Base-by-base conservation (phyloP, 2,888 invertebrate genomes). In the Oligia strigilis region DNA sequence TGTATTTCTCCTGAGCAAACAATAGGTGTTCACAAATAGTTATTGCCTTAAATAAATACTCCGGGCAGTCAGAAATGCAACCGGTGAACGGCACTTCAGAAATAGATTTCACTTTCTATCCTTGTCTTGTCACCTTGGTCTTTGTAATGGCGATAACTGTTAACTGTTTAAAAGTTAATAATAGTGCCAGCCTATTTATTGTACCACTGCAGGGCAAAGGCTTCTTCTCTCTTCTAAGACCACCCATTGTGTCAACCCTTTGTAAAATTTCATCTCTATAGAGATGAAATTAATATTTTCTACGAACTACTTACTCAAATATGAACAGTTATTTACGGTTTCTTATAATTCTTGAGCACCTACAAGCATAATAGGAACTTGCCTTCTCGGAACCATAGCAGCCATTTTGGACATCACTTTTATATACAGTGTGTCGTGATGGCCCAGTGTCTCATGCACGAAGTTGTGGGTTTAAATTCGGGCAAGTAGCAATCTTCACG, bases 41-140 rank as follows among this genome's bases (percentile, higher is more conserved):
- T 83, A 87, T 81, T 80, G 89, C 87, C 85, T 89, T 87, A 92
- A 87, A 91, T 90, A 91, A 87, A 84, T 83, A 87, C 86, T 88
- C 79, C 82, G 74, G 80, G 64, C 81, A 84, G 85, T 77, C 85
- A 88, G 86, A 93, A 90, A 92, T 93, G 91, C 93, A 93, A 92
- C 91, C 78, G 92, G 95, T 93, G 94, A 95, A 93, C 91, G 95
- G 94, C 91, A 91, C 88, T 90, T 92, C 92, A 89, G 81, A 93
- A 94, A 93, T 95, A 94, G 95, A 94, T 95, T 95, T 95, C 94
- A 95, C 95, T 95, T 95, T 95, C 94, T 91, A 95, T 95, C 93
- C 95, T 94, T 94, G 94, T 91, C 86, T 82, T 89, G 92, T 93
- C 92, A 92, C 94, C 94, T 95, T 94, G 93, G 90, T 80, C 69